Base-by-base conservation (phyloP, 2,888 invertebrate species). In the Dermolepida albohirtum region DNA sequence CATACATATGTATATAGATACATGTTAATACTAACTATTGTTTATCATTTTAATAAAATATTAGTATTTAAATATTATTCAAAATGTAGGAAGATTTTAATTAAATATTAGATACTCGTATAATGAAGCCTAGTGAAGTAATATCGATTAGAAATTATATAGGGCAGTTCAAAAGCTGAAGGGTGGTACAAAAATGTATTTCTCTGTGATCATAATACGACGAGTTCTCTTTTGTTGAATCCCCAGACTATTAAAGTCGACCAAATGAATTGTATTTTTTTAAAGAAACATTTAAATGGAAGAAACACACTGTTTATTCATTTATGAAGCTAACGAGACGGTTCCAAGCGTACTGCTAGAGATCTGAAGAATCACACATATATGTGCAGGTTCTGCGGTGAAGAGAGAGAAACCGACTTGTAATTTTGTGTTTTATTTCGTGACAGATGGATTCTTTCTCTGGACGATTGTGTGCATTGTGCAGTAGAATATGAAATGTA, bases 401-500 rank as follows among this genome's bases (percentile, higher is more conserved):
- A 50, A 7, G 64, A 64, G 39, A 10, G n/a, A 47, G 27, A 22
- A 22, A 22, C 43, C 29, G 12, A 43, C 52, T 52, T 59, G 47
- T 66, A 22, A 66, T 39, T 39, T 62, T 52, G 63, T 27, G 44
- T 54, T 67, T 39, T 39, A 47, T 67, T 57, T 67, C 54, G 40
- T 40, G 54, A 54, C 63, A 40, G 50, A 40, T 65, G 51, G 70
- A 70, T 55, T 66, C 70, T 70, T 77, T 69, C 69, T 73, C 74
- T 81, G 80, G 78, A 50, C 79, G 70, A 75, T 75, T 79, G 76
- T 70, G 76, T 65, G 77, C 78, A 80, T 81, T 82, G 81, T 82
- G 79, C 82, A 82, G 77, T 81, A 78, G 79, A 73, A 82, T 82
- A 82, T 82, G 81, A 81, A 82, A 82, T 81, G 82, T 81, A 82